phyloP scores from a whole-genome alignment of 2,113 vertebrate genomes.

The Marmota flaviventris region DNA sequence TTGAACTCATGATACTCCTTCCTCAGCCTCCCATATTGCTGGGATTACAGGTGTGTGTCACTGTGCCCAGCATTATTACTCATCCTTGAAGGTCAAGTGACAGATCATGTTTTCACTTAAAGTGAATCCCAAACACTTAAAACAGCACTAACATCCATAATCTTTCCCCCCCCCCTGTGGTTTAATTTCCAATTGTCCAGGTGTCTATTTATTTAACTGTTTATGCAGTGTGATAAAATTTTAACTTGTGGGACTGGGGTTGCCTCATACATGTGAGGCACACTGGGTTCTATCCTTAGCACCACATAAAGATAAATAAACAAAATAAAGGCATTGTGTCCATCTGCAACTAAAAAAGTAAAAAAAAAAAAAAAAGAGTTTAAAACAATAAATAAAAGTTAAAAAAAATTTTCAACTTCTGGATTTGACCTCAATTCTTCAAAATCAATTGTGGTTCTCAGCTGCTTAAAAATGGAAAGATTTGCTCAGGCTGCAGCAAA shows the following conservation, averaged over 20 bases:
- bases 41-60: too few species aligned
- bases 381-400: too few species aligned
- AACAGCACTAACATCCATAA: background rate
- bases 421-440: conserved; percentile 63
- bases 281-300: too few species aligned
- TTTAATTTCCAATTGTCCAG: conserved; percentile 39
- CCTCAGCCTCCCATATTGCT: too few species aligned
- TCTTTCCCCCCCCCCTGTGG: accelerated
- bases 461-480: conserved; percentile 48
- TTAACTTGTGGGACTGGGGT: conserved; percentile 13
- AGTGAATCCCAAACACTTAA: conserved; percentile 20
- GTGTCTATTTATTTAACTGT: conserved; percentile 24
- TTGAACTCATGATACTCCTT: too few species aligned
- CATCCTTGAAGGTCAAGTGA: background rate
- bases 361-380: too few species aligned
- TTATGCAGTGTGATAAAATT: background rate
- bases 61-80: background rate
- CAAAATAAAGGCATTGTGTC: too few species aligned
- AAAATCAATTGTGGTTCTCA: conserved; percentile 59
- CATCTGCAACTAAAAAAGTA: too few species aligned
- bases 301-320: too few species aligned
- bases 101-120: background rate
- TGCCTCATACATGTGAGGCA: too few species aligned
- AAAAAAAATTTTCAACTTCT: conserved; percentile 21
- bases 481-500: conserved; percentile 54